Conservation (phyloP, 1,140 invertebrate genomes). For the Nasonia longicornis region DNA sequence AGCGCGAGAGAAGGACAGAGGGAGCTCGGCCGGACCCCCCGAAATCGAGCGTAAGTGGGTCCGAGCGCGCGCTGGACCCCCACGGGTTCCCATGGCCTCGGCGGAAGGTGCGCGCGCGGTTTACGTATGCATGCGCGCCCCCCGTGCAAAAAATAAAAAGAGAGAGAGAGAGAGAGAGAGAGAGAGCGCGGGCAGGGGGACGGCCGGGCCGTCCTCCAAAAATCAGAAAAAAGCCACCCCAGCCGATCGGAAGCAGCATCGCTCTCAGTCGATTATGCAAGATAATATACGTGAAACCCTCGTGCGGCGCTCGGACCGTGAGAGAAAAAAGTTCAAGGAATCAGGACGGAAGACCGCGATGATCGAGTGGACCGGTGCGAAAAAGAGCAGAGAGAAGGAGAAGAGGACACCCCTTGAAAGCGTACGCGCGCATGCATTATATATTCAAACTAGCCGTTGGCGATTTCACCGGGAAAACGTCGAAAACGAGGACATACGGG, state of each 20-base stretch:
- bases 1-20: background rate
- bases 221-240: constrained; percentile 35
- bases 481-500: constrained; percentile 4
- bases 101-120: constrained; percentile 50
- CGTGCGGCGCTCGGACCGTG: background rate
- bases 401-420: constrained; percentile 10
- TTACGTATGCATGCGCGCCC: constrained; percentile 36
- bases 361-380: constrained; percentile 26
- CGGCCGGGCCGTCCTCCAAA: background rate
- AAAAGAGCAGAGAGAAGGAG: background rate
- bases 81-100: constrained; percentile 68
- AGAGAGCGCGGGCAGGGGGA: background rate
- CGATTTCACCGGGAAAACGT: constrained; percentile 23
- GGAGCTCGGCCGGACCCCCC: constrained; percentile 45
- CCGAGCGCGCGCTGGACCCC: constrained; percentile 56
- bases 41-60: constrained; percentile 38
- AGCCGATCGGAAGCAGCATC: constrained; percentile 4
- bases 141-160: constrained; percentile 28
- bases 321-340: constrained; percentile 22
- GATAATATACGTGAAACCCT: constrained; percentile 23
- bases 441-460: constrained; percentile 36
- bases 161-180: background rate
- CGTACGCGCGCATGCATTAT: background rate
- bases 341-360: constrained; percentile 11
- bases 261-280: constrained; percentile 21